Conservation (phyloP, 2,113 vertebrate genomes). For the Dasyprocta punctata region DNA sequence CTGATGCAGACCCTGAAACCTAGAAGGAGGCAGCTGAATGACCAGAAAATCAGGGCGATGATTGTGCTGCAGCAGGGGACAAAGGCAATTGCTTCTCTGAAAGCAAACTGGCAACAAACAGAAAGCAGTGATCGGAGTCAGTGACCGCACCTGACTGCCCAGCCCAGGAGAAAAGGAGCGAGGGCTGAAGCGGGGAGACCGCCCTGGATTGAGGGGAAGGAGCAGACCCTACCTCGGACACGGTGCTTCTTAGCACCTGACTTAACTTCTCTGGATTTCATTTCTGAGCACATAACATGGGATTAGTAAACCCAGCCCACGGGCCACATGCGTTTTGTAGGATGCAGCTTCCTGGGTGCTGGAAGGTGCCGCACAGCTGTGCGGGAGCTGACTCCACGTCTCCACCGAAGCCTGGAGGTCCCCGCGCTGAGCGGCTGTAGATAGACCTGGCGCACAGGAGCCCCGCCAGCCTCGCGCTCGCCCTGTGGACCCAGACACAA, state of each 20-base stretch:
- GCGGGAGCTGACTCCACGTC: not conserved
- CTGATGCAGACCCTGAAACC: not conserved
- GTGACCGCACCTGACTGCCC: not conserved
- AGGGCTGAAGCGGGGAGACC: not conserved
- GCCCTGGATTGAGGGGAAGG: not conserved
- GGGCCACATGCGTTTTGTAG: no score
- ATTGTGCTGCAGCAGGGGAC: not conserved
- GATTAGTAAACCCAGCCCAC: not conserved
- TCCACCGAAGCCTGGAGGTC: not conserved
- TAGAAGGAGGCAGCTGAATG: not conserved
- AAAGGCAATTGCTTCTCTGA: not conserved
- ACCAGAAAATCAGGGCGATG: not conserved
- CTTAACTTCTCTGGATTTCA: not conserved
- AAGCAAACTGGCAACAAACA: not conserved
- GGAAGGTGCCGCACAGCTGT: no score
- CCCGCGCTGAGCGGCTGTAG: not conserved
- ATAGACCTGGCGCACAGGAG: not conserved
- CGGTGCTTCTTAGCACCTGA: not conserved
- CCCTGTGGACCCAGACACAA: not conserved
- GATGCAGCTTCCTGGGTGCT: not conserved
- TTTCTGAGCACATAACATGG: not conserved
- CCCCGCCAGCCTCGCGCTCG: not conserved
- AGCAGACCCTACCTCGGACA: not conserved
- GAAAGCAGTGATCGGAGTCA: not conserved
- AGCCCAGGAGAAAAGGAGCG: not conserved